Percentiles rank a stretch among this genome's conserved stretches.
Evolutionary conservation across 30 jellyfish, hydroid and myxozoan genomes (phyloP).

Genomic region (Hydractinia echinata): DNA sequence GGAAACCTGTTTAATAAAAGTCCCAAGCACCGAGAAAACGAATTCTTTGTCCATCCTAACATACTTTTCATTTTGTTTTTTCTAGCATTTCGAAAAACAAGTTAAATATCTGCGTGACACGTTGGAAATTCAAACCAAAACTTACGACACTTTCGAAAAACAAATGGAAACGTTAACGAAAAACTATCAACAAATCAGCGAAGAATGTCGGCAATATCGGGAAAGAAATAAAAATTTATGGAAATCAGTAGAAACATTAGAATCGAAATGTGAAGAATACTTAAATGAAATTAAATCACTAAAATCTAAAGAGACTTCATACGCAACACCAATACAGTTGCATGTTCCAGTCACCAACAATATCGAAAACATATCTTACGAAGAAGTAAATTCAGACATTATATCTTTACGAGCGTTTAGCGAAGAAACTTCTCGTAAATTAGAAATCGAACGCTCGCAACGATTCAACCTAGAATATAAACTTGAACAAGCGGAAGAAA

Average conservation of each 20-base stretch:
- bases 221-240: neutral
- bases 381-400: neutral
- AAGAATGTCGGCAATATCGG: neutral
- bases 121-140: neutral
- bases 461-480: neutral
- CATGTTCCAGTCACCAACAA: neutral
- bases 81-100: slow-evolving; percentile 6
- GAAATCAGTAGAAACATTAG: slow-evolving; percentile 1
- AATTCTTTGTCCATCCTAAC: too few species aligned
- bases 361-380: neutral
- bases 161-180: neutral
- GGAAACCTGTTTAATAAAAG: too few species aligned
- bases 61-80: neutral
- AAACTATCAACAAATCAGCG: neutral
- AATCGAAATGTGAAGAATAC: neutral
- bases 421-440: neutral
- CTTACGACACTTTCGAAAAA: slow-evolving; percentile 3
- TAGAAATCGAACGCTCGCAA: neutral
- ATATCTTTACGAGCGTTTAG: neutral
- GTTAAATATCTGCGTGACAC: neutral
- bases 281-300: neutral
- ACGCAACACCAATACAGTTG: neutral
- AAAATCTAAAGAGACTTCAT: neutral
- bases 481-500: neutral
- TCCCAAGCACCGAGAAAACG: too few species aligned